Evolutionary conservation across 2,888 invertebrate genomes (phyloP), one percentile per base, ranked within the genome.

Genomic region (Ptychoptera contaminata): DNA sequence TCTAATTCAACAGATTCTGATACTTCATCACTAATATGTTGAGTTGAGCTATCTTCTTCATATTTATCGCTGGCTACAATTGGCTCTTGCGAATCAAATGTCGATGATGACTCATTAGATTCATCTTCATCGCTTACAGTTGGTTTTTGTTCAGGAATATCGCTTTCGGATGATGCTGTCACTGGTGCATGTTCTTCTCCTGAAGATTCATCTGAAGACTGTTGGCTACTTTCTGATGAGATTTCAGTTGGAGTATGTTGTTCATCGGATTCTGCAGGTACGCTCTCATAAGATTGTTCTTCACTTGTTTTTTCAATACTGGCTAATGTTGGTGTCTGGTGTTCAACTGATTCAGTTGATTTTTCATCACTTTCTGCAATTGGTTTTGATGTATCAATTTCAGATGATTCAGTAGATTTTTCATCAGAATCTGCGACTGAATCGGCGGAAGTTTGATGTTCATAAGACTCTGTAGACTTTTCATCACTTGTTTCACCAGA

Each of bases 401-500:
- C 46, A 23, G 7, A 23, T 23, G 23, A 23, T 23, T 23, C 23
- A 7, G 23, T 23, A 23, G 23, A 23, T 23, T 23, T 23, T 23
- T 23, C 23, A 7, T 23, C 23, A 5, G 23, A 23, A 7, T 7
- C 23, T 23, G 7, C 23, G 23, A 23, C 23, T 23, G 23, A 7
- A 23, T 3, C 23, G 23, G 23, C 3, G 3, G 3, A 7, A 5
- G 23, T 23, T 3, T 23, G 23, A 23, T 23, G 34, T 46, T 48
- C 42, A 37, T 47, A 32, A 23, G 53, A 46, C 48, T 49, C 49
- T 16, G 48, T 29, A 39, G 44, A 42, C 12, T 39, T 14, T 40
- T 47, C 46, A 46, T 49, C 43, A 32, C 45, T 42, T 30, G 47
- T 48, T 31, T 48, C 47, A 42, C 44, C 38, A 11, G 45, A 35